Evolutionary conservation across 2,888 invertebrate species (phyloP).

Genomic region (Cybosia mesomella): DNA sequence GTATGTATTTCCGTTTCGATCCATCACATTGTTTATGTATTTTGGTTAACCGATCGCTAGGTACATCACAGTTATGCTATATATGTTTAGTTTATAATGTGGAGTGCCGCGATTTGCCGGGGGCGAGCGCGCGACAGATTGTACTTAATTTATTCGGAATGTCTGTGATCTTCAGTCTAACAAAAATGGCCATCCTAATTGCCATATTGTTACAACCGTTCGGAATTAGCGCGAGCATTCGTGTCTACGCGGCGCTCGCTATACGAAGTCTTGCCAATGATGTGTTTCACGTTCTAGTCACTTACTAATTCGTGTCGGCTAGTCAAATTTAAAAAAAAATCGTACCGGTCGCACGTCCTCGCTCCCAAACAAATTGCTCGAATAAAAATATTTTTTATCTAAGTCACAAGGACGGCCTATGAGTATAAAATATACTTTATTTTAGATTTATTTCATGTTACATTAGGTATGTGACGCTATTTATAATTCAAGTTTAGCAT

Average conservation of each 20-base stretch:
- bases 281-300: slow-evolving; percentile 84
- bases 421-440: slow-evolving; percentile 71
- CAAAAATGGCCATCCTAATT: slow-evolving; percentile 58
- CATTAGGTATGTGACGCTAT: slow-evolving; percentile 63
- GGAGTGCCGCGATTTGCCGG: slow-evolving; percentile 39
- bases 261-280: slow-evolving; percentile 79
- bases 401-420: slow-evolving; percentile 82
- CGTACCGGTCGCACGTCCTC: slow-evolving; percentile 42
- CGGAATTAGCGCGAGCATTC: slow-evolving; percentile 41
- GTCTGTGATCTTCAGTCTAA: slow-evolving; percentile 65
- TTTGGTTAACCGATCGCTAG: slow-evolving; percentile 53
- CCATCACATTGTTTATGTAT: slow-evolving; percentile 60
- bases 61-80: slow-evolving; percentile 47
- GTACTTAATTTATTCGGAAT: slow-evolving; percentile 65
- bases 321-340: slow-evolving; percentile 68
- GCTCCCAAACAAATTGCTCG: slow-evolving; percentile 43
- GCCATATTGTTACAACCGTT: slow-evolving; percentile 57
- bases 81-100: slow-evolving; percentile 29
- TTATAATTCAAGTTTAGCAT: slow-evolving; percentile 77
- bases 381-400: slow-evolving; percentile 61
- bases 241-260: slow-evolving; percentile 33
- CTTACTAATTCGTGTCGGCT: slow-evolving; percentile 82
- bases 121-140: slow-evolving; percentile 35
- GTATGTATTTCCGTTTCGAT: slow-evolving; percentile 75
- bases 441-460: slow-evolving; percentile 64